Conservation (phyloP, 2,888 invertebrate species). For the Boloria euphrosyne region DNA sequence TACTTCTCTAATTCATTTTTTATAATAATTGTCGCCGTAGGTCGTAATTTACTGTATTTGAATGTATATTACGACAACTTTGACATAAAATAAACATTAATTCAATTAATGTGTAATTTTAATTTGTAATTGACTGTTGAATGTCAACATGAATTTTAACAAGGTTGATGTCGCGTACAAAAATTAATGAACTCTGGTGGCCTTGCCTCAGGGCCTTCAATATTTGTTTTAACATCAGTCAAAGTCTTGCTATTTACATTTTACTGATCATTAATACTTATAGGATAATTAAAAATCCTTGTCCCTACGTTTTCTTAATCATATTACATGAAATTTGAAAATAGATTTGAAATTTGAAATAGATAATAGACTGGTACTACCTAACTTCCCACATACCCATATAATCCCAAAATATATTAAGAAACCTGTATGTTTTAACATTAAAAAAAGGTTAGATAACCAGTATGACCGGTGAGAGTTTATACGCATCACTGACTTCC, state of each 20-base stretch:
- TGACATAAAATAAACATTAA: slow-evolving; percentile 14
- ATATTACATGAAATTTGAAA: no score
- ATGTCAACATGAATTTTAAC: slow-evolving; percentile 23
- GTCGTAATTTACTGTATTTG: not conserved
- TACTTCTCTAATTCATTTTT: slow-evolving; percentile 14
- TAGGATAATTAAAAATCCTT: not conserved
- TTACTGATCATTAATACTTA: slow-evolving; percentile 5
- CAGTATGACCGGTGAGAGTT: no score
- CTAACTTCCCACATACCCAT: no score
- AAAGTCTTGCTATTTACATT: slow-evolving; percentile 13
- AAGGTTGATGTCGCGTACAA: slow-evolving; percentile 19
- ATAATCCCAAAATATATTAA: no score
- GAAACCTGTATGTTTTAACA: no score
- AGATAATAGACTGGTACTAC: no score
- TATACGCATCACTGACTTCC: no score
- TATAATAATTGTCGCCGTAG: not conserved
- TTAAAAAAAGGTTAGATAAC: no score
- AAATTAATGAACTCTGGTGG: slow-evolving; percentile 24
- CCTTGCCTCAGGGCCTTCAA: slow-evolving; percentile 19
- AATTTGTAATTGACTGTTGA: slow-evolving; percentile 14
- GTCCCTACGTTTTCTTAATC: no score
- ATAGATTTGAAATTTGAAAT: no score
- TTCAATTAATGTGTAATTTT: slow-evolving; percentile 13
- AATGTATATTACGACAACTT: not conserved
- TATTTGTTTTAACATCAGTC: slow-evolving; percentile 23